Base-by-base conservation (phyloP, 2,797 vertebrate species). In the Manis pentadactyla region DNA sequence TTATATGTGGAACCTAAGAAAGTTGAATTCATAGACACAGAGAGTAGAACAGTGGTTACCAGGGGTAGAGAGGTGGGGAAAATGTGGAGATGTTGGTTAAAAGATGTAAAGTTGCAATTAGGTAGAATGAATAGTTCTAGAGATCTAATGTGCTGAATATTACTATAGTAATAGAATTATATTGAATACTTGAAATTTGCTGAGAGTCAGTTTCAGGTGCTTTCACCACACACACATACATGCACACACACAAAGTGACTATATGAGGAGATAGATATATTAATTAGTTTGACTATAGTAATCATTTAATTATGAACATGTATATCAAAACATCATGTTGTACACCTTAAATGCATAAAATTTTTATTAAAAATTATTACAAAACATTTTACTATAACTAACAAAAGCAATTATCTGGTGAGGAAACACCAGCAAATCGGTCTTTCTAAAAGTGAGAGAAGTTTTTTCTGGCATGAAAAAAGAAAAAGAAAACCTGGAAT, bases 391-490 rank as follows among this genome's bases (percentile, higher is more conserved):
- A 51, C 37, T 21, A 23, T 59, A 88, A 95, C 57, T n/a, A 66
- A 49, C 29, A 53, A 74, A 90, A 90, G 46, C 46, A 81, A 18
- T 46, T 59, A 59, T 81, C 71, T 82, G 37, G 37, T 93, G 37
- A 46, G 37, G 12, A 83, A 89, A 83, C 23, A 84, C 34, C 63
- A 46, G 42, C 71, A 84, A 84, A 85, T 31, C 46, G 17, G 19
- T 63, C 42, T 92, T 86, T 74, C 57, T 61, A 94, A 96, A 95
- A 92, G 53, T 68, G 87, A 85, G 89, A 59, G 23, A 87, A 90
- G 31, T 96, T 93, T 97, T 37, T 84, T 75, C 55, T 78, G 68
- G 59, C 37, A 83, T 51, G 18, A 7, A 59, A 12, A 75, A 82
- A 66, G 82, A 69, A 71, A 46, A 46, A 7, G 53, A 68, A 68